Percentiles rank a stretch among this genome's conserved stretches.
phyloP scores from a whole-genome alignment of 2,888 invertebrate genomes.

The Calameuta idolon region DNA sequence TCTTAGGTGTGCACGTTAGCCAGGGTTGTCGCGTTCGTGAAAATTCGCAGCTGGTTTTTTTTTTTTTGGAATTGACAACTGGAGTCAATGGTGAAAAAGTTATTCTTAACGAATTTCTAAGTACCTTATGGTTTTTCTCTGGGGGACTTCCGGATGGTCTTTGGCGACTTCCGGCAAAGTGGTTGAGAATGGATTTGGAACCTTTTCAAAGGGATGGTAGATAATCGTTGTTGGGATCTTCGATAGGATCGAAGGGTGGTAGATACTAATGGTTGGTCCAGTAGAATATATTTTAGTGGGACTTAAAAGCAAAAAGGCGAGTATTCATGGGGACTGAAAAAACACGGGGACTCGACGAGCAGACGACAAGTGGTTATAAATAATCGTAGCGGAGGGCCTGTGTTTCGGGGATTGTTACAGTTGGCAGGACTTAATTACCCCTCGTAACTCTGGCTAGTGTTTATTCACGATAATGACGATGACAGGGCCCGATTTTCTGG shows the following conservation, averaged over 20 bases:
- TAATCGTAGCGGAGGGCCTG: neutral
- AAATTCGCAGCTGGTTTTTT: no score
- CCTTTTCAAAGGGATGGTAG: neutral
- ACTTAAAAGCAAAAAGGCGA: neutral
- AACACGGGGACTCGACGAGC: constrained; percentile 3
- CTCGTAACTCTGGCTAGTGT: constrained; percentile 2
- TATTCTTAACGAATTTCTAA: neutral
- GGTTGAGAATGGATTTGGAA: neutral
- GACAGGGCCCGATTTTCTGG: constrained; percentile 1
- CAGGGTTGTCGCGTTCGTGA: no score
- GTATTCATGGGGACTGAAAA: neutral
- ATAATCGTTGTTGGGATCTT: neutral
- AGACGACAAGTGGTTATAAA: constrained; percentile 10
- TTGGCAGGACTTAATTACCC: constrained; percentile 7
- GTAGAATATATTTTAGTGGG: neutral
- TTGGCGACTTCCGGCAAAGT: neutral
- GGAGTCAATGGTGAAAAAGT: no score
- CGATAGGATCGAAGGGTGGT: neutral
- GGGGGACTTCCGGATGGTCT: neutral
- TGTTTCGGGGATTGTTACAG: constrained; percentile 2
- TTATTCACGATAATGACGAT: constrained; percentile 1
- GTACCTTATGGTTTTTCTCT: neutral
- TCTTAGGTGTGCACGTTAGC: neutral
- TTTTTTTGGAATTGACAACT: no score
- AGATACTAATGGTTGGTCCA: neutral